These are phyloP conservation scores for Formica selysi DNA, from an alignment of 1,140 invertebrate species.

Conservation along the genomic window DNA sequence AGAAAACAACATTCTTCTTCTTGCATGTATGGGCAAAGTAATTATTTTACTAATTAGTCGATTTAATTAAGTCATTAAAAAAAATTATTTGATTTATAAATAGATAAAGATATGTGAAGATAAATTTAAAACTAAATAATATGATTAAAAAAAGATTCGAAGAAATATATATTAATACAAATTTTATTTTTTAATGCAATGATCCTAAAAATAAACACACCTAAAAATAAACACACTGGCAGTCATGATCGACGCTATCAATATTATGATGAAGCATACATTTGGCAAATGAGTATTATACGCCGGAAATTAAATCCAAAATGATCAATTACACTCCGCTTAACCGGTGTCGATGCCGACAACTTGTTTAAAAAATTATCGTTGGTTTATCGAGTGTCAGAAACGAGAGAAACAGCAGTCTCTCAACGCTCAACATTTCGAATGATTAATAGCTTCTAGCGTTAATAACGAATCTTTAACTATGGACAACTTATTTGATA, in stretches of 20 bases:
- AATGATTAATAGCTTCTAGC: not conserved
- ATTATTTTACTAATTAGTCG: not conserved
- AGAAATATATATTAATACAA: not conserved
- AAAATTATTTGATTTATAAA: not conserved
- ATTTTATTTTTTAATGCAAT: not conserved
- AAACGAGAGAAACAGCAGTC: not conserved
- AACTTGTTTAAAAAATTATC: conserved; percentile 37
- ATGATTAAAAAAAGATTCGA: not conserved
- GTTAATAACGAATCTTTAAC: not conserved
- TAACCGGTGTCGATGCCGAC: conserved; percentile 16
- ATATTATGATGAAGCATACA: not conserved
- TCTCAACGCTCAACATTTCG: conserved; percentile 17
- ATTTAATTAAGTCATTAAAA: not conserved
- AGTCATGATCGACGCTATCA: conserved; percentile 8
- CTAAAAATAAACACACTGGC: not conserved
- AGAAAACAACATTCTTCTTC: not conserved
- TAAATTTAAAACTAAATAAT: conserved; percentile 14
- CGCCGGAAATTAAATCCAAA: conserved; percentile 43
- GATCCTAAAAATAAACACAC: not conserved
- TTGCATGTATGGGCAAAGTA: not conserved
- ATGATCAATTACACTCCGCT: conserved; percentile 28
- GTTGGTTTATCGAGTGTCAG: not conserved
- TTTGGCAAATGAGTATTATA: not conserved
- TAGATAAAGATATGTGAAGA: not conserved
- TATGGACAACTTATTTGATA: not conserved